A percentile compares a stretch with the other conserved stretches of the same genome.
phyloP scores from a whole-genome alignment of 2,797 vertebrate genomes.

The Enteromius mattozi region DNA sequence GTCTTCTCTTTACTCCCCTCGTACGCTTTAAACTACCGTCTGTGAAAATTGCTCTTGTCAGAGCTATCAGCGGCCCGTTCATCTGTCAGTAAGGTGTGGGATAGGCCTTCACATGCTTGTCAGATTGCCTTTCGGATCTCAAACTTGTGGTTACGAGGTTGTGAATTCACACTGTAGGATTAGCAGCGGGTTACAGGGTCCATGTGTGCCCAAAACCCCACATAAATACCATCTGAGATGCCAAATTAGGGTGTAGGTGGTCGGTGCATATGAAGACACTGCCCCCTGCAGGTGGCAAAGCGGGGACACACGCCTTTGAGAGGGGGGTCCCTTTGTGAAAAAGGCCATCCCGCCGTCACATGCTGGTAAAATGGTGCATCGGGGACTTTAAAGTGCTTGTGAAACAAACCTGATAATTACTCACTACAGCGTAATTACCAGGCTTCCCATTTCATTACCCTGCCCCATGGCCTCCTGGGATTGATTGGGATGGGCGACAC shows the following conservation, averaged over 20 bases:
- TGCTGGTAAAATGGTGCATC: slow-evolving; percentile 38
- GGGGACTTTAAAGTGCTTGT: slow-evolving; percentile 66
- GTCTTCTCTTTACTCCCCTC: slow-evolving; percentile 53
- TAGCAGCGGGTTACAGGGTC: slow-evolving; percentile 22
- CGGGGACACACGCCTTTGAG: slow-evolving; percentile 22
- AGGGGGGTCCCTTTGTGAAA: slow-evolving; percentile 24
- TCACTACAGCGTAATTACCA: slow-evolving; percentile 69
- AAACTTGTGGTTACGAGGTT: slow-evolving; percentile 35
- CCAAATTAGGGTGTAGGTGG: slow-evolving; percentile 29
- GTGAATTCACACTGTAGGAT: slow-evolving; percentile 48
- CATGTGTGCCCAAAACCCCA: slow-evolving; percentile 32
- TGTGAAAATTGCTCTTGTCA: slow-evolving; percentile 60
- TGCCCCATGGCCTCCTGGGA: slow-evolving; percentile 54
- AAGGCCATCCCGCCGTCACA: slow-evolving; percentile 20
- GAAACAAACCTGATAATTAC: slow-evolving; percentile 76
- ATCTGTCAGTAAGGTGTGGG: slow-evolving; percentile 37
- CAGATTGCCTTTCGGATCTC: slow-evolving; percentile 15
- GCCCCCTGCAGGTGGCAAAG: slow-evolving; percentile 76
- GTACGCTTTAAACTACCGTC: slow-evolving; percentile 25
- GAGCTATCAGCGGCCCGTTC: slow-evolving; percentile 48
- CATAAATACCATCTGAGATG: slow-evolving; percentile 37
- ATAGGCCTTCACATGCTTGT: slow-evolving; percentile 22
- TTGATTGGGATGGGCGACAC: slow-evolving; percentile 69
- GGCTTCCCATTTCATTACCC: slow-evolving; percentile 70
- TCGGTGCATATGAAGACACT: slow-evolving; percentile 65